Base-by-base conservation (phyloP, 2,113 vertebrate species). In the Pedetes capensis region DNA sequence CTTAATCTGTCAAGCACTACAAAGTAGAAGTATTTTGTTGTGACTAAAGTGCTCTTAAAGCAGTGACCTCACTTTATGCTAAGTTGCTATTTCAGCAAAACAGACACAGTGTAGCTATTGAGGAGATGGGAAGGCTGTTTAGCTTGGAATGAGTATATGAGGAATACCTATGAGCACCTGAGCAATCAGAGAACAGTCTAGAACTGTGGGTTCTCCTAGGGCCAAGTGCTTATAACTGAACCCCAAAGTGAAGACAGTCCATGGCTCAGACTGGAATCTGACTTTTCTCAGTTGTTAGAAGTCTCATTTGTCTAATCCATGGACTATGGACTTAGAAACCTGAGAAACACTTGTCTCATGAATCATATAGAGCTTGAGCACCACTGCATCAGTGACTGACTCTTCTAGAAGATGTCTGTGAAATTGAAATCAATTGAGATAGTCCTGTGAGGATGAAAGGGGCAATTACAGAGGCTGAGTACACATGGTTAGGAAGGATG, bases 201-300 rank as follows among this genome's bases (percentile, higher is more conserved):
- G 97, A 98, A 99, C 83, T 98, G 98, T 78, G 98, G 99, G 2
- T 98, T 99, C 87, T 99, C 98, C 96, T 98, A 99, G 71, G 99
- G 99, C 61, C 99, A 99, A 99, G 97, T 99, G 92, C 97, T 99
- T 96, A 98, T 99, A 91, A 99, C 99, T 97, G 99, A 99, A 96
- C 98, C 98, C 91, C 99, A 98, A 97, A 99, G 98, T 96, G 99
- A 99, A 92, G 99, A 99, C 95, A 99, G 98, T 78, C 98, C 98
- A 0, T 99, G 99, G 98, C 99, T 99, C 75, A 98, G 98, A 95
- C 98, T 98, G 98, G 99, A 98, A 98, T 96, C 89, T 57, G 42
- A 53, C 88, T 95, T 93, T 89, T 61, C 25, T 18, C 85, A 76
- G 27, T 69, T 49, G 9, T 89, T 32, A 9, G 11, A 59, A 42